Evolutionary conservation across 2,797 vertebrate species (phyloP), one percentile per base, ranked within the genome.

Genomic region (Lutjanus argentimaculatus): DNA sequence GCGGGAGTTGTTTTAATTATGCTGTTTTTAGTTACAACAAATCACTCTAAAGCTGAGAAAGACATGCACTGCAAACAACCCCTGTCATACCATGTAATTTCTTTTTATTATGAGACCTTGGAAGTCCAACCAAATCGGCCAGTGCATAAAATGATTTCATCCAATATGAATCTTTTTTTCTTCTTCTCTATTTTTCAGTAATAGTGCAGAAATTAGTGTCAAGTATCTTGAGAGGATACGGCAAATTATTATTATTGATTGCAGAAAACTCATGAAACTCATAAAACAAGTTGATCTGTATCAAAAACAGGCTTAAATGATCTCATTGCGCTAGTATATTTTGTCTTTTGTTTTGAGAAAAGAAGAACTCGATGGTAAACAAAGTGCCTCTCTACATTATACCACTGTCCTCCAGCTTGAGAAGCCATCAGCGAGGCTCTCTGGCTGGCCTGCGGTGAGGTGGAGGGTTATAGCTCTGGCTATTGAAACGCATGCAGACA

Each of bases 401-500:
- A 40, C 74, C 48, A 53, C 72, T 79, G 73, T 82, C 63, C 64
- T 64, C 71, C 89, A 91, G 82, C 91, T 92, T 91, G 89, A 42
- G 88, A 92, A 93, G 64, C 78, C 86, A 92, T 93, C 85, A 93
- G 86, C 3, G 36, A 53, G 65, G 22, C 45, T 53, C 52, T 67
- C 79, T 79, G 48, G 66, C 68, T 61, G 82, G 75, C 75, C 68
- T 69, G 80, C 25, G 58, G 77, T 63, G 69, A 78, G 55, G 71
- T 67, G 1, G 57, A 79, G 68, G 67, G 80, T 72, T 68, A 59
- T 7, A 65, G 67, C 77, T 85, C 74, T 80, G 65, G 79, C 76
- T 79, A 78, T 53, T 81, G 73, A 85, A 86, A 85, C 53, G 19
- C 80, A 78, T 30, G 72, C 82, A 90, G 79, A 88, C 86, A 89